These are phyloP conservation scores for Rhabdomys dilectus DNA, from an alignment of 2,113 vertebrate genomes.

Conservation along the genomic window DNA sequence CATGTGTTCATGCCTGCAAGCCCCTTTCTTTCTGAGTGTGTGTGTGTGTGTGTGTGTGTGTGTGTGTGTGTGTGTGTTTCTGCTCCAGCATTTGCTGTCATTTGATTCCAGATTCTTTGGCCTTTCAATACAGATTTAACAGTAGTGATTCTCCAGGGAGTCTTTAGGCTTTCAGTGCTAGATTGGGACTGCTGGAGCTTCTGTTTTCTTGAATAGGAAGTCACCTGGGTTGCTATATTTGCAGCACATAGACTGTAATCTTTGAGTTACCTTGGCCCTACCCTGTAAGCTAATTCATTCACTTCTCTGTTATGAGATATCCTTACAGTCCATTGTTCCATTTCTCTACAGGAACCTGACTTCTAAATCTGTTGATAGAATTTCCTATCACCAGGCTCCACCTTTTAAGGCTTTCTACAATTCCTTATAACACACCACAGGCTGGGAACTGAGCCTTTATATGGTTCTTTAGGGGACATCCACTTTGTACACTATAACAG, in stretches of 20 bases:
- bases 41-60: too few relatives aligned
- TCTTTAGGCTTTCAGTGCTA: background rate
- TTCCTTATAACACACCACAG: background rate
- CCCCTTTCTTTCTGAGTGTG: background rate
- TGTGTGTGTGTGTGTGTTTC: too few relatives aligned
- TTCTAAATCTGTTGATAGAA: background rate
- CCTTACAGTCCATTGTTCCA: background rate
- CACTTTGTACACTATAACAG: background rate
- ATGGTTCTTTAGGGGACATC: background rate
- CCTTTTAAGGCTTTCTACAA: background rate
- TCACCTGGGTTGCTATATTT: background rate
- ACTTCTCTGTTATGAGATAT: background rate
- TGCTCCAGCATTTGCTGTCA: background rate
- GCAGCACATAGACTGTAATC: background rate
- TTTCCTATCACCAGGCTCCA: background rate
- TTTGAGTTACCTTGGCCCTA: background rate
- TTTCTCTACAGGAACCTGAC: background rate
- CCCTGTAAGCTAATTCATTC: background rate
- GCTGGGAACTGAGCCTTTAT: background rate
- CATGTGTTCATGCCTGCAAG: too few relatives aligned
- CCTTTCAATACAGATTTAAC: background rate
- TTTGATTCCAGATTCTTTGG: background rate
- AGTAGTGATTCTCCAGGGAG: background rate
- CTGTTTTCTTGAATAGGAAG: background rate
- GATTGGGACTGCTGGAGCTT: background rate